These are phyloP conservation scores for Drosophila kanekoi DNA, from an alignment of 2,888 invertebrate species.

Conservation along the genomic window DNA sequence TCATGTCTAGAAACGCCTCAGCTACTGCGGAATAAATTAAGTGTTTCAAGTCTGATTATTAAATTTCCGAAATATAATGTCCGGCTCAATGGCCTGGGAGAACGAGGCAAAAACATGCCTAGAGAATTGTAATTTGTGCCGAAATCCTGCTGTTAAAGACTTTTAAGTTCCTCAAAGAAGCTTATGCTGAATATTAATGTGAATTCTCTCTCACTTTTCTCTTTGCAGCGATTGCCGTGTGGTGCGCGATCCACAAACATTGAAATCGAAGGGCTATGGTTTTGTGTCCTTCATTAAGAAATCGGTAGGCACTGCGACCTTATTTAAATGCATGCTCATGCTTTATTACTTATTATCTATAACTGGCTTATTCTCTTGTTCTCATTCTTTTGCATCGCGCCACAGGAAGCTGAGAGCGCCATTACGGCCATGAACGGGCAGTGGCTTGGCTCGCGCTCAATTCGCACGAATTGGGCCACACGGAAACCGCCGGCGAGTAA, in stretches of 20 bases:
- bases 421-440: slow-evolving; percentile 99
- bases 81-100: too few relatives aligned
- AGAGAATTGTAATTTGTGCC: too few relatives aligned
- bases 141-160: too few relatives aligned
- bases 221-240: slow-evolving; percentile 97
- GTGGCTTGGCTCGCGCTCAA: slow-evolving; percentile 98
- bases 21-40: too few relatives aligned
- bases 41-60: too few relatives aligned
- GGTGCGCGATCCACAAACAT: slow-evolving; percentile 98
- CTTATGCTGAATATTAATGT: not conserved
- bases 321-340: slow-evolving; percentile 28
- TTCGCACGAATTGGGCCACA: slow-evolving; percentile 99
- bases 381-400: slow-evolving; percentile 63
- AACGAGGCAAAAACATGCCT: too few relatives aligned
- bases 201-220: slow-evolving; percentile 5
- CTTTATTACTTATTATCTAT: slow-evolving; percentile 7
- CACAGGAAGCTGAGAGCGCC: slow-evolving; percentile 98
- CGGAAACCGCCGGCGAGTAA: slow-evolving; percentile 98
- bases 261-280: slow-evolving; percentile 99
- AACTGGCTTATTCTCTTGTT: not conserved
- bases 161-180: not conserved
- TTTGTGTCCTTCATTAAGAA: slow-evolving; percentile 99
- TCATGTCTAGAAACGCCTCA: not conserved
- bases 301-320: slow-evolving; percentile 89
- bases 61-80: too few relatives aligned